Evolutionary conservation across 30 jellyfish, hydroid and myxozoan species (phyloP), one percentile per base, ranked within the genome.

Genomic region (Nemopilema nomurai): DNA sequence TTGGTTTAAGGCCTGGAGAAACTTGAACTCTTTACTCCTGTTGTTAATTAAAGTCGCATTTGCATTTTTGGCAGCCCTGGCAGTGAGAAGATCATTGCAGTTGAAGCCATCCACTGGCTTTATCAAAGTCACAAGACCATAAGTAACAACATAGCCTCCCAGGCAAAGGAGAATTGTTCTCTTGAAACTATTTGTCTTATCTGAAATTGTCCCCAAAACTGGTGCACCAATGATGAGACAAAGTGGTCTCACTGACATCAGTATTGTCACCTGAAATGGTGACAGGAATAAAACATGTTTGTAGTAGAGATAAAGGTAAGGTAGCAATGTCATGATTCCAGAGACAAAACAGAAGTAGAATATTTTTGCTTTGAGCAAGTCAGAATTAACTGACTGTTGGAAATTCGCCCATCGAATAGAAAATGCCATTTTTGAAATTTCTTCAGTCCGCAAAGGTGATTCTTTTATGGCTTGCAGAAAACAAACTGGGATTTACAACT

Each of bases 281-380:
- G 98, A 86, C 66, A 91, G 76, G 74, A 86, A 82, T 70, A 91
- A 72, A 1, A 94, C 92, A 81, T 91, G 98, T 65, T 91, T 91
- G 74, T 79, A 91, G 69, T 83, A 91, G 49, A 91, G 87, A 69
- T 73, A 95, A 69, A 91, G 79, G 73, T 91, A 87, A 20, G 96
- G 94, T 71, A 81, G 57, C 74, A 91, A 78, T 16, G 98, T 18
- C 23, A 69, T 23, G 79, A 87, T 83, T 1, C 89, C 88, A 24
- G 98, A 77, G 28, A 65, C 77, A 68, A 76, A 91, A 63, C 82
- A 86, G 89, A 91, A 91, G 81, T 91, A 91, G 67, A 91, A 91
- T 1, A 78, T 50, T 57, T 85, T 80, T 52, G 96, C 98, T 76
- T 91, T 91, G 16, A 72, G 65, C 85, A 91, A 49, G 17, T 83